Conservation (phyloP, 2,888 invertebrate species). For the Stenoptilia bipunctidactyla region DNA sequence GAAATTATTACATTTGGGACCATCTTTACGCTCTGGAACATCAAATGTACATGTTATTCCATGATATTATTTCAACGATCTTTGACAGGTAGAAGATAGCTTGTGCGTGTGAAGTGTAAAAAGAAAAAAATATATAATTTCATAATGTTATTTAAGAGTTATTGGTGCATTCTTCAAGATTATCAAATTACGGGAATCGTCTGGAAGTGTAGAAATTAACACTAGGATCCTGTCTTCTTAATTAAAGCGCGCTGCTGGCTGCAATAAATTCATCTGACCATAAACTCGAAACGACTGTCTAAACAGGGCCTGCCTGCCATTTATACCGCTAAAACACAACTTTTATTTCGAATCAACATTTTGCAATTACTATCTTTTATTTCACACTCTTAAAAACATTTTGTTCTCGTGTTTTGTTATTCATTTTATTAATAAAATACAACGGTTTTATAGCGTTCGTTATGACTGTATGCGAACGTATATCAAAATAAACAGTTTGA, state of each 20-base stretch:
- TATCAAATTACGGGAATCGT: slow-evolving; percentile 1
- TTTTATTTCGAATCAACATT: not conserved
- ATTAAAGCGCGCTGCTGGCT: slow-evolving; percentile 46
- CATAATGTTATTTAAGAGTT: too few relatives aligned
- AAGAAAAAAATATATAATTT: too few relatives aligned
- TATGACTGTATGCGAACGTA: too few relatives aligned
- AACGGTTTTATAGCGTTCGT: too few relatives aligned
- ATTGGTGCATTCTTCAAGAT: too few relatives aligned
- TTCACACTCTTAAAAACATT: too few relatives aligned
- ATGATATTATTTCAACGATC: not conserved
- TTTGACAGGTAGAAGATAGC: not conserved
- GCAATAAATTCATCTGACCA: slow-evolving; percentile 59
- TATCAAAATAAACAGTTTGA: too few relatives aligned
- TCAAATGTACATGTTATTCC: not conserved
- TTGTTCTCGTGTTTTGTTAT: too few relatives aligned
- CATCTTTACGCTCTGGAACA: slow-evolving; percentile 6
- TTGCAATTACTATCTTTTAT: not conserved
- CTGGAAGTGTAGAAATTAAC: slow-evolving; percentile 53
- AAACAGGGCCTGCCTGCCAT: slow-evolving; percentile 61
- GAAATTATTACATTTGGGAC: slow-evolving; percentile 34
- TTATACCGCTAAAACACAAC: slow-evolving; percentile 19
- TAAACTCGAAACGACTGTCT: slow-evolving; percentile 63
- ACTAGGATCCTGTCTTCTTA: slow-evolving; percentile 52
- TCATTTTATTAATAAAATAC: too few relatives aligned
- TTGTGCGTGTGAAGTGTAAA: too few relatives aligned